These are phyloP conservation scores for Netelia inedita DNA, from an alignment of 2,888 invertebrate genomes.

Conservation along the genomic window DNA sequence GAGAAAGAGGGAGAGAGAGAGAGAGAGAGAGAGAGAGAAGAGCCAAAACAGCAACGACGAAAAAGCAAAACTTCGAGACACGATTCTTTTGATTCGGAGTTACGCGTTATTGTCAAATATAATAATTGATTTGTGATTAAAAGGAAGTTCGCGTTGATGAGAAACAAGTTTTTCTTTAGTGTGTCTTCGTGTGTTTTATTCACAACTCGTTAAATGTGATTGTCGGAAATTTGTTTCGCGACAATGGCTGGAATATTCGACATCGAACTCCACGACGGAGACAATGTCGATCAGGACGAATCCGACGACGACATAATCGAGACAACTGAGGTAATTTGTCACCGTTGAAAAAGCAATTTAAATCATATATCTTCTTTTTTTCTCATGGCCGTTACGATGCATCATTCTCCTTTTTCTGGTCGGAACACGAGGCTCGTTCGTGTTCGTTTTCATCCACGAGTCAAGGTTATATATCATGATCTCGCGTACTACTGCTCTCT, in stretches of 20 bases:
- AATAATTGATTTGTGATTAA: constrained; percentile 33
- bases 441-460: constrained; percentile 7
- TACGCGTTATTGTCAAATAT: constrained; percentile 53
- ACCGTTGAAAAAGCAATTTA: background rate
- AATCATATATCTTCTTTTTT: constrained; percentile 4
- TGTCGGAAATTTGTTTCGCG: constrained; percentile 46
- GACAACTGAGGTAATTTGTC: constrained; percentile 90
- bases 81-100: constrained; percentile 50
- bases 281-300: constrained; percentile 90
- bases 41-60: constrained; percentile 1
- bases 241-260: constrained; percentile 96
- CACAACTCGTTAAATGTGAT: constrained; percentile 71
- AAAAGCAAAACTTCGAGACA: background rate
- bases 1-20: background rate
- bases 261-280: constrained; percentile 93
- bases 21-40: background rate
- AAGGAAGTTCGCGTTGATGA: background rate
- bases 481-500: constrained; percentile 65
- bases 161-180: background rate
- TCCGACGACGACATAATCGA: constrained; percentile 96
- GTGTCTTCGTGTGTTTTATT: constrained; percentile 21
- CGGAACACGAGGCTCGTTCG: constrained; percentile 11
- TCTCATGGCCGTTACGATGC: background rate
- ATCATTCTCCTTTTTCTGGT: constrained; percentile 3
- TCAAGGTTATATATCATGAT: constrained; percentile 38